Percentiles rank a stretch among this genome's conserved stretches.
Conservation (phyloP, 2,888 invertebrate genomes). For the Clostera curtula region DNA sequence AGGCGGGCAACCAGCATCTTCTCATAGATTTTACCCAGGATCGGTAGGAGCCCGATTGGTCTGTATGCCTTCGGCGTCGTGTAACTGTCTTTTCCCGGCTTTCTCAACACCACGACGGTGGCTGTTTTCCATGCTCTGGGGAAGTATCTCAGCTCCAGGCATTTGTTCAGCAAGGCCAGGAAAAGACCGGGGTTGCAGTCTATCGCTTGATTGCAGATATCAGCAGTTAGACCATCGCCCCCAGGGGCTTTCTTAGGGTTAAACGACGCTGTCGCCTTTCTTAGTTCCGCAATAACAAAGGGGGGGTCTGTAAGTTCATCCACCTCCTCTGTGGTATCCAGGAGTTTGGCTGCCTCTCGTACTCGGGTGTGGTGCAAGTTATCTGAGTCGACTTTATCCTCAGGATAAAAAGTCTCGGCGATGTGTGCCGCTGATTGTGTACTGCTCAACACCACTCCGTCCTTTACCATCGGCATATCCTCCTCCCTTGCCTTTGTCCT, state of each 20-base stretch:
- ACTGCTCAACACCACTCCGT: slow-evolving; percentile 3
- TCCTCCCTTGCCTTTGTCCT: slow-evolving; percentile 2
- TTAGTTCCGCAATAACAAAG: slow-evolving; percentile 2
- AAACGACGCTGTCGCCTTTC: background rate
- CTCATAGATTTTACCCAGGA: background rate
- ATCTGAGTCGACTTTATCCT: background rate
- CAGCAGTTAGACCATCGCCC: slow-evolving; percentile 2
- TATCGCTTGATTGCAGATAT: slow-evolving; percentile 3
- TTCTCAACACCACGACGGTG: background rate
- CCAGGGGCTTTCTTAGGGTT: slow-evolving; percentile 7
- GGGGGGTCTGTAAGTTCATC: slow-evolving; percentile 1
- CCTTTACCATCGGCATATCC: background rate
- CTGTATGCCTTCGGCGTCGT: slow-evolving; percentile 1
- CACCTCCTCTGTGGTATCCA: background rate
- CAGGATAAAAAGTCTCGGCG: slow-evolving; percentile 5
- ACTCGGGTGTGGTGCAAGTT: background rate
- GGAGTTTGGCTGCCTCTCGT: background rate
- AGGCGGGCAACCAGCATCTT: too few relatives aligned
- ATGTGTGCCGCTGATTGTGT: slow-evolving; percentile 3
- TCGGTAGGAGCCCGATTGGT: slow-evolving; percentile 2
- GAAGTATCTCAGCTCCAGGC: background rate
- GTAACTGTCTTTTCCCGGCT: slow-evolving; percentile 6
- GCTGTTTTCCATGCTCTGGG: background rate
- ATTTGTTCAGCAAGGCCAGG: background rate
- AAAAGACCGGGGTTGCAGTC: background rate